Conservation (phyloP, 2,888 invertebrate species). For the Sturmia bella region DNA sequence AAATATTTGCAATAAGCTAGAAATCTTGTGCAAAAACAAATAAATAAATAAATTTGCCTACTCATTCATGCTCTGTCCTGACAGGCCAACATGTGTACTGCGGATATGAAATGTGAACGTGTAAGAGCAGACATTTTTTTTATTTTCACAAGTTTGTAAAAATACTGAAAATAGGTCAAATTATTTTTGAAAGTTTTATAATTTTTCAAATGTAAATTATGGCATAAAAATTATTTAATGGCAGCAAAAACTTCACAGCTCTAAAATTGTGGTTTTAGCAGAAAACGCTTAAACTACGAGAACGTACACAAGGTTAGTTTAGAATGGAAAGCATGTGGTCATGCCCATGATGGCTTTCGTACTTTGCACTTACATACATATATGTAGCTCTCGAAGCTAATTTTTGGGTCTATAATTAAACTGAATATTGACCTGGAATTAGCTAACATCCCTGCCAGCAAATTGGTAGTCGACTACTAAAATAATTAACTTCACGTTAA, state of each 20-base stretch:
- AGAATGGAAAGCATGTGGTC: too few relatives aligned
- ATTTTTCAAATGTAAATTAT: background rate
- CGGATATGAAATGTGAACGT: conserved; percentile 9
- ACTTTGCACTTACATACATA: background rate
- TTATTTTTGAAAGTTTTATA: conserved; percentile 14
- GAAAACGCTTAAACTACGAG: too few relatives aligned
- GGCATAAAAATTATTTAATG: background rate
- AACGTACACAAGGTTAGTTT: too few relatives aligned
- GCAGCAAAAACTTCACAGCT: too few relatives aligned
- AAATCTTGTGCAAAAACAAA: conserved; percentile 2
- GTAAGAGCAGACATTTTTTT: conserved; percentile 1
- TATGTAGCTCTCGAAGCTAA: background rate
- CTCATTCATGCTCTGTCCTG: conserved; percentile 27
- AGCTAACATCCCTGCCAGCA: too few relatives aligned
- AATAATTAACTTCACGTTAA: too few relatives aligned
- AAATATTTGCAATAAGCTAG: conserved; percentile 46
- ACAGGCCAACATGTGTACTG: conserved; percentile 4
- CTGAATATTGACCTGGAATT: too few relatives aligned
- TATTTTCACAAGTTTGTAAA: conserved; percentile 1
- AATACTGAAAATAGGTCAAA: conserved; percentile 50
- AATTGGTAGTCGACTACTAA: too few relatives aligned
- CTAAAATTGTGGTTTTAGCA: too few relatives aligned
- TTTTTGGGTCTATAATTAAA: too few relatives aligned
- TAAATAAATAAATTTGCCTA: conserved; percentile 48
- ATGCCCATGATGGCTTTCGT: too few relatives aligned